phyloP scores from a whole-genome alignment of 2,888 invertebrate species.

The Liopterus haemorrhoidalis region DNA sequence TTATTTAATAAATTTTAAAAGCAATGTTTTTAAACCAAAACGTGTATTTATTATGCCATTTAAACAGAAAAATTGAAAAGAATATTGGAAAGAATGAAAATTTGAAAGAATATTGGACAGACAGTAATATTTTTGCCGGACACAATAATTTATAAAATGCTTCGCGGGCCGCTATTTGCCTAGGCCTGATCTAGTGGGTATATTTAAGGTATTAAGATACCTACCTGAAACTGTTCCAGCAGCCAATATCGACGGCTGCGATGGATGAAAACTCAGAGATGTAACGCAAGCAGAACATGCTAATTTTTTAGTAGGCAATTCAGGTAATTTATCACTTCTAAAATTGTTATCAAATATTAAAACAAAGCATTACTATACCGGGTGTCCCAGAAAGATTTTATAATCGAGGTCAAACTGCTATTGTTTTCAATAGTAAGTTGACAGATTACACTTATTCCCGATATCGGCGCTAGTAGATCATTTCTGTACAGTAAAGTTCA shows the following conservation, averaged over 20 bases:
- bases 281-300: constrained; percentile 45
- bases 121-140: too few relatives aligned
- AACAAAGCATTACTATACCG: too few relatives aligned
- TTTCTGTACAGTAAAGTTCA: neutral
- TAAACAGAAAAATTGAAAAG: neutral
- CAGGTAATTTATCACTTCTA: constrained; percentile 38
- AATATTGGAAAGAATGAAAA: constrained; percentile 7
- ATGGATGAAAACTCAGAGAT: constrained; percentile 47
- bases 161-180: too few relatives aligned
- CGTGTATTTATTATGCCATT: neutral
- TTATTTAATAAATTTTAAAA: constrained; percentile 9
- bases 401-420: too few relatives aligned
- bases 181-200: neutral
- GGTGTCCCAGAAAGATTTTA: too few relatives aligned
- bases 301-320: constrained; percentile 38
- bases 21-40: too few relatives aligned
- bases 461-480: too few relatives aligned
- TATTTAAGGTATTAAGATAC: neutral
- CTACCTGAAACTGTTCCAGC: constrained; percentile 45
- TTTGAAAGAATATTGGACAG: too few relatives aligned
- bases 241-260: constrained; percentile 47
- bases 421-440: too few relatives aligned
- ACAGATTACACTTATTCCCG: neutral
- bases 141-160: too few relatives aligned
- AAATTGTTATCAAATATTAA: too few relatives aligned